Evolutionary conservation across 2,797 vertebrate genomes (phyloP).

Genomic region (Chloroceryle inda): DNA sequence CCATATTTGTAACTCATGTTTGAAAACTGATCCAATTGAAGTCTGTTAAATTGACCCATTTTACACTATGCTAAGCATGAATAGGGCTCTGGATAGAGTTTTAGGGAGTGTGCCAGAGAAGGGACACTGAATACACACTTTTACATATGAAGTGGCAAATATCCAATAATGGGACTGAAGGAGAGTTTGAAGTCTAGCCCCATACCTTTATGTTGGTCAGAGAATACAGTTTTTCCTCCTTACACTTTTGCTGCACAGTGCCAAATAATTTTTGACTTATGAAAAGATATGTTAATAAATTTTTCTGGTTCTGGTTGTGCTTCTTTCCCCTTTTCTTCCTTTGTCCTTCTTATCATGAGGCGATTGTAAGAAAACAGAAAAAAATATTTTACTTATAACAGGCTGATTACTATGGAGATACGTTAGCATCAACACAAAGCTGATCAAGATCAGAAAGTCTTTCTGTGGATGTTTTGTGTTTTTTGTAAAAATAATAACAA

Average conservation of each 20-base stretch:
- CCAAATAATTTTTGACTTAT: background rate
- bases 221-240: background rate
- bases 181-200: background rate
- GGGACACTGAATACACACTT: constrained; percentile 39
- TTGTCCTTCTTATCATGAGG: background rate
- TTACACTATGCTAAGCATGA: constrained; percentile 58
- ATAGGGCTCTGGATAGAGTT: constrained; percentile 48
- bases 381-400: background rate
- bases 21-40: constrained; percentile 73
- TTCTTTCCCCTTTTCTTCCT: background rate
- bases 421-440: background rate
- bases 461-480: background rate
- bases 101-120: constrained; percentile 55
- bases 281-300: background rate
- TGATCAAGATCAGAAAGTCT: background rate
- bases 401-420: constrained; percentile 25
- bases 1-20: constrained; percentile 56
- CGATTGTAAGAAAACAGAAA: background rate
- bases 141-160: constrained; percentile 17
- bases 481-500: background rate
- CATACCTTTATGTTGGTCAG: background rate
- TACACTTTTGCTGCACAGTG: background rate
- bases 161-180: background rate
- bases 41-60: constrained; percentile 65
- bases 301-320: background rate